Evolutionary conservation across 2,113 vertebrate species (phyloP).

Genomic region (Mirounga angustirostris): DNA sequence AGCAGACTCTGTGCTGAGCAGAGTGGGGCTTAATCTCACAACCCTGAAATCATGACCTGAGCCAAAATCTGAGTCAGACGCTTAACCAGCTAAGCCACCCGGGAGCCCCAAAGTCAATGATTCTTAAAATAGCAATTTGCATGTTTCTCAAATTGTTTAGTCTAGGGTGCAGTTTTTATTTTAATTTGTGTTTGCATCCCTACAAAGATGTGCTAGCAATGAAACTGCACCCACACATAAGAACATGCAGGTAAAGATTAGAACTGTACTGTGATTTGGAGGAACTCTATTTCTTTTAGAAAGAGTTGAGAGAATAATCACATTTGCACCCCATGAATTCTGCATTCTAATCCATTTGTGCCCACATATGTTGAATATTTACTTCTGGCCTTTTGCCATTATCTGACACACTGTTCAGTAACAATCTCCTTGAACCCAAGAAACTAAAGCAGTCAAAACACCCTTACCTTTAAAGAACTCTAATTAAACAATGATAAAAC

Average conservation of each 20-base stretch:
- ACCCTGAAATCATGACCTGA: not conserved
- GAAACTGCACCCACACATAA: not conserved
- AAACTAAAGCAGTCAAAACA: slow-evolving; percentile 23
- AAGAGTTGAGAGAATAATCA: not conserved
- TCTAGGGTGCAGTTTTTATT: not conserved
- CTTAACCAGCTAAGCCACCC: not conserved
- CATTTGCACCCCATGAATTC: not conserved
- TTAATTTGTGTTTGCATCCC: slow-evolving; percentile 39
- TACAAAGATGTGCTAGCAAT: not conserved
- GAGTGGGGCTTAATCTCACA: not conserved
- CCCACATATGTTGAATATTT: not conserved
- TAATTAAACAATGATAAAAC: slow-evolving; percentile 65
- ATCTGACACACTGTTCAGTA: not conserved
- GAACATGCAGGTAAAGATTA: not conserved
- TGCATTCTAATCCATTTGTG: not conserved
- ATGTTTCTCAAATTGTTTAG: not conserved
- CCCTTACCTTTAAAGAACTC: slow-evolving; percentile 26
- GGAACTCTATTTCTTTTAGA: not conserved
- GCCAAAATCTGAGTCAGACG: not conserved
- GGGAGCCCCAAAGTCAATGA: not conserved
- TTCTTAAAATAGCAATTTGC: not conserved
- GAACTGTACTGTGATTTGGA: not conserved
- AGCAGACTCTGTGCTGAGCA: not conserved
- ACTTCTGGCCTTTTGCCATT: not conserved
- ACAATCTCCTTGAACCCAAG: not conserved